A percentile compares a stretch with the other conserved stretches of the same genome.
phyloP scores from a whole-genome alignment of 2,113 vertebrate species.

The Phalacrocorax brasilianus region DNA sequence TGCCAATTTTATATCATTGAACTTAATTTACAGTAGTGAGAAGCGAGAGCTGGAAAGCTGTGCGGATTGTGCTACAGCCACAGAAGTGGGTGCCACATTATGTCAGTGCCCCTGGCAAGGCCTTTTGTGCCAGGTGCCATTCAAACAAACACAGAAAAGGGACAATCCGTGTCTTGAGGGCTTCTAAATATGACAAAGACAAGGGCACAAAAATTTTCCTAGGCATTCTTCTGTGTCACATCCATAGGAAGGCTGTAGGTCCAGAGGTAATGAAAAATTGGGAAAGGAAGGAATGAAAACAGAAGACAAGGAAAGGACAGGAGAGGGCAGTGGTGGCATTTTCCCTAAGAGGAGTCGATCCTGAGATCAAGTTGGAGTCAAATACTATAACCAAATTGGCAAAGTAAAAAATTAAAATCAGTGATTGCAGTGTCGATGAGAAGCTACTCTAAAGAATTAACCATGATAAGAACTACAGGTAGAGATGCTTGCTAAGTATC shows the following conservation, averaged over 20 bases:
- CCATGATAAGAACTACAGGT: background rate
- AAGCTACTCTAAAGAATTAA: background rate
- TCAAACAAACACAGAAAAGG: background rate
- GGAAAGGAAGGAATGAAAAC: background rate
- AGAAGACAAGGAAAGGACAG: slow-evolving; percentile 37
- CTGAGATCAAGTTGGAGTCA: background rate
- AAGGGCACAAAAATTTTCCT: background rate
- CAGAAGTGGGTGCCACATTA: background rate
- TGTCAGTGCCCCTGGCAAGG: background rate
- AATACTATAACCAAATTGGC: background rate
- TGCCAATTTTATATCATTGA: background rate
- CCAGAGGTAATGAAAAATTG: background rate
- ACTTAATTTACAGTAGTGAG: background rate
- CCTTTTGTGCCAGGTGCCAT: background rate
- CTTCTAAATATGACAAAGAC: background rate
- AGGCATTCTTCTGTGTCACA: background rate
- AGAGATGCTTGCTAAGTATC: background rate
- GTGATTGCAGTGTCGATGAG: background rate
- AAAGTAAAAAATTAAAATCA: background rate
- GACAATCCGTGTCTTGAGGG: background rate
- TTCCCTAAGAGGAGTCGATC: background rate
- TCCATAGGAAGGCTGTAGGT: background rate
- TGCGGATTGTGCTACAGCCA: background rate
- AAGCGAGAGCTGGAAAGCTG: background rate
- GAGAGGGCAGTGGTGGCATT: slow-evolving; percentile 66